phyloP scores from a whole-genome alignment of 2,888 invertebrate species.

The Lasioglossum malachurum region DNA sequence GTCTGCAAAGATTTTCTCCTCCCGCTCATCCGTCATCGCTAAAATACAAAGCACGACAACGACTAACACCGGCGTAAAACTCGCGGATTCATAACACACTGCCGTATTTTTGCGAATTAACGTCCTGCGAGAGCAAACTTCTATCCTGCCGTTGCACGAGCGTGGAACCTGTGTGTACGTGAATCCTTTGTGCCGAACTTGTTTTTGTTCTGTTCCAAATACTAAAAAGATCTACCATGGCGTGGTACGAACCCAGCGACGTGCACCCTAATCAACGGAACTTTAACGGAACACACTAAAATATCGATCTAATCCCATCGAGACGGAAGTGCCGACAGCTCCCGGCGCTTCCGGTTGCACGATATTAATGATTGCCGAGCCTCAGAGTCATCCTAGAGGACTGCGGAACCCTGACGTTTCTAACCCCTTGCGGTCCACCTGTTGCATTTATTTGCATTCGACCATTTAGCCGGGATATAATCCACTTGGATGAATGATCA shows the following conservation, averaged over 20 bases:
- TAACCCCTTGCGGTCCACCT: constrained; percentile 41
- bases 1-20: constrained; percentile 33
- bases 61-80: constrained; percentile 40
- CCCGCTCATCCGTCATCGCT: constrained; percentile 37
- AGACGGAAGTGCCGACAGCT: background rate
- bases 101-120: constrained; percentile 30
- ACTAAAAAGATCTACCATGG: background rate
- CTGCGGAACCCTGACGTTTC: background rate
- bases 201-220: background rate
- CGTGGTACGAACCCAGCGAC: background rate
- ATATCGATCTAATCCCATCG: constrained; percentile 6
- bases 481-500: constrained; percentile 1
- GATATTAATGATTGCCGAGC: constrained; percentile 1
- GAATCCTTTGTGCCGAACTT: constrained; percentile 33
- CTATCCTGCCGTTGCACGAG: constrained; percentile 64
- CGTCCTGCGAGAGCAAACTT: constrained; percentile 9
- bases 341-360: background rate
- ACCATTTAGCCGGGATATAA: background rate
- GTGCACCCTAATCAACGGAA: background rate
- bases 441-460: constrained; percentile 1
- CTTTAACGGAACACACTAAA: constrained; percentile 27
- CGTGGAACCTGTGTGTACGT: constrained; percentile 70
- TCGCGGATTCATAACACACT: constrained; percentile 29
- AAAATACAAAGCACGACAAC: constrained; percentile 27
- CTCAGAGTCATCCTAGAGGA: background rate